Evolutionary conservation across 2,888 invertebrate species (phyloP), one percentile per base, ranked within the genome.

Genomic region (Leptinotarsa juncta): DNA sequence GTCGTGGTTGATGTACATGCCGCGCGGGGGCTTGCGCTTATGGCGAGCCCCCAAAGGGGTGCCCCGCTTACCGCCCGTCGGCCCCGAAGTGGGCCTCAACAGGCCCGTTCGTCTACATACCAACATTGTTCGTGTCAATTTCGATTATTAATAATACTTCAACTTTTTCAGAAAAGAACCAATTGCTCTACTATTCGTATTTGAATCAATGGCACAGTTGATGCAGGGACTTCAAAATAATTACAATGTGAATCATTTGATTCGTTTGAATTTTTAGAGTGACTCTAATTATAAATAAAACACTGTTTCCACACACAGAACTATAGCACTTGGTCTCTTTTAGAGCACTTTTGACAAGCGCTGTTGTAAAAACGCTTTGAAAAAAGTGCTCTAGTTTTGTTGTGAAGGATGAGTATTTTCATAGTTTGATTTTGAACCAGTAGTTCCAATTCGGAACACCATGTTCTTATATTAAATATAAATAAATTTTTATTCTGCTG

Each of bases 1-100:
- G 89, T 98, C 98, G 89, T 97, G 96, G 92, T 97, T 97, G 90
- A 98, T 95, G 91, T 96, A 96, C 94, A 98, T 97, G 89, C 98
- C 98, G 85, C 95, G 94, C 78, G 98, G 98, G 84, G 98, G 95
- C 88, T 96, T 95, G 86, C 97, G 94, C 89, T 93, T 93, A 89
- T 92, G 92, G 82, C 88, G 87, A 74, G 84, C 86, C 81, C 86
- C 86, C 80, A 84, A 80, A 66, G 87, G 85, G 81, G 89, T 87
- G 81, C 90, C 90, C 82, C 91, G 89, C 82, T 92, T 91, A 49
- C 79, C 80, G 57, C 77, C 77, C 80, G 86, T 83, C 72, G 92
- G 94, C 82, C 95, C 95, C 86, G 94, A 93, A 85, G 94, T 93
- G 85, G 95, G 95, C 85, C 95, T 91, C 90, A 93, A 92, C 86